Conservation (phyloP, 1,140 invertebrate genomes). For the Gryllus bimaculatus region DNA sequence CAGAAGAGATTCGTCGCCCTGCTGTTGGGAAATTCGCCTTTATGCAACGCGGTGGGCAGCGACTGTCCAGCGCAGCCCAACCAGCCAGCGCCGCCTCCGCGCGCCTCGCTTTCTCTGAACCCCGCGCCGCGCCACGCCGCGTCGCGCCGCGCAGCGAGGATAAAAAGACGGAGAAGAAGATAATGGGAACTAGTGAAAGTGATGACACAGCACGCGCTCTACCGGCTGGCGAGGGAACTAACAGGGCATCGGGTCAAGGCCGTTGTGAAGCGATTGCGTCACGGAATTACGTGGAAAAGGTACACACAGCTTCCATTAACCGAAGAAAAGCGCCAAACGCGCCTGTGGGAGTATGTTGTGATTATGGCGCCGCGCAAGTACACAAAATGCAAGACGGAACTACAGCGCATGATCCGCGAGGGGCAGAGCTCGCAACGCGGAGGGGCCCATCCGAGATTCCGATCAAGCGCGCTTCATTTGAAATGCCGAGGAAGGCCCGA, state of each 20-base stretch:
- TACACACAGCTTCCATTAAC: background rate
- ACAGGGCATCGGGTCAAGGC: background rate
- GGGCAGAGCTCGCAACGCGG: background rate
- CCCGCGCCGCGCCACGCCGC: too few relatives aligned
- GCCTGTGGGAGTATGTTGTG: background rate
- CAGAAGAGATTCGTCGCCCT: too few relatives aligned
- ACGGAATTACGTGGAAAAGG: background rate
- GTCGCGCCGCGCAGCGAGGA: background rate
- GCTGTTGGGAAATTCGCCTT: too few relatives aligned
- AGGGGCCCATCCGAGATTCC: too few relatives aligned
- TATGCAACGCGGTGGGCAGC: too few relatives aligned
- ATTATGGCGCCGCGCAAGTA: background rate
- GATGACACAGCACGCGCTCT: background rate
- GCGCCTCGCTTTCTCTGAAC: too few relatives aligned
- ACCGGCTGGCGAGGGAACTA: background rate
- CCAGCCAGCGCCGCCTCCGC: too few relatives aligned
- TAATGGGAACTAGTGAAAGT: background rate
- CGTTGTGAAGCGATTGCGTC: background rate
- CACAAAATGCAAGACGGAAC: background rate
- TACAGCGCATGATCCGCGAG: background rate
- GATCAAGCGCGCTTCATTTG: background rate
- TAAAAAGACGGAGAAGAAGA: background rate
- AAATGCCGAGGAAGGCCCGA: background rate
- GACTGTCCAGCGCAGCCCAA: too few relatives aligned
- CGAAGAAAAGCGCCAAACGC: background rate